phyloP scores from a whole-genome alignment of 1,140 invertebrate genomes.

The Sinonovacula constricta region DNA sequence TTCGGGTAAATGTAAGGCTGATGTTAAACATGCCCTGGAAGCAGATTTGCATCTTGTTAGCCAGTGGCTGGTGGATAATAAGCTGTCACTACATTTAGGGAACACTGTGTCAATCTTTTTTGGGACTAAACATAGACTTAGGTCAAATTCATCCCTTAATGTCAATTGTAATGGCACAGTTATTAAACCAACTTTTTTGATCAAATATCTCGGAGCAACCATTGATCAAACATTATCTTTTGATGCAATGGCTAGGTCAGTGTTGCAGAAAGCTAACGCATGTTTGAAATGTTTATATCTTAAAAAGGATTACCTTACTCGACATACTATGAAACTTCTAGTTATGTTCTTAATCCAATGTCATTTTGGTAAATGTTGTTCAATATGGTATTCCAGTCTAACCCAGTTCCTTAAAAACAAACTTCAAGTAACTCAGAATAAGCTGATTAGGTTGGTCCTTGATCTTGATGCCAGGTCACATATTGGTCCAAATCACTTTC shows the following conservation, averaged over 20 bases:
- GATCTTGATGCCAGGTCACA: constrained; percentile 9
- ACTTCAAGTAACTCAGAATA: constrained; percentile 25
- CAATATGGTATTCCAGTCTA: constrained; percentile 16
- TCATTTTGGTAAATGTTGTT: constrained; percentile 31
- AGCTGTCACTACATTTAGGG: too few species aligned
- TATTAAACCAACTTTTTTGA: background rate
- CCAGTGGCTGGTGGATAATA: constrained; percentile 4
- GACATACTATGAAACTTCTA: constrained; percentile 12
- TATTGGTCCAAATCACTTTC: constrained; percentile 11
- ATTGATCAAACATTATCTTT: too few species aligned
- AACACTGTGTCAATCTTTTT: constrained; percentile 18
- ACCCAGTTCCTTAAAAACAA: constrained; percentile 3
- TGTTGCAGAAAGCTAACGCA: constrained; percentile 21
- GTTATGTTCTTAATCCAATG: constrained; percentile 6
- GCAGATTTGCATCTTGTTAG: constrained; percentile 5
- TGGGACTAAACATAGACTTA: constrained; percentile 16
- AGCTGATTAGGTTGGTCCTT: constrained; percentile 7
- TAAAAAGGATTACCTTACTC: constrained; percentile 27
- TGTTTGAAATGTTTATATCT: constrained; percentile 23
- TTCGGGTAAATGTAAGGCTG: constrained; percentile 43
- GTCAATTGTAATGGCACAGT: constrained; percentile 5
- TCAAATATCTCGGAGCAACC: constrained; percentile 24
- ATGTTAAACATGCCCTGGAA: constrained; percentile 2
- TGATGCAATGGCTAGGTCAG: too few species aligned
- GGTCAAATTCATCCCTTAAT: too few species aligned